Base-by-base conservation (phyloP, 2,113 vertebrate genomes). In the Paratilapia polleni region DNA sequence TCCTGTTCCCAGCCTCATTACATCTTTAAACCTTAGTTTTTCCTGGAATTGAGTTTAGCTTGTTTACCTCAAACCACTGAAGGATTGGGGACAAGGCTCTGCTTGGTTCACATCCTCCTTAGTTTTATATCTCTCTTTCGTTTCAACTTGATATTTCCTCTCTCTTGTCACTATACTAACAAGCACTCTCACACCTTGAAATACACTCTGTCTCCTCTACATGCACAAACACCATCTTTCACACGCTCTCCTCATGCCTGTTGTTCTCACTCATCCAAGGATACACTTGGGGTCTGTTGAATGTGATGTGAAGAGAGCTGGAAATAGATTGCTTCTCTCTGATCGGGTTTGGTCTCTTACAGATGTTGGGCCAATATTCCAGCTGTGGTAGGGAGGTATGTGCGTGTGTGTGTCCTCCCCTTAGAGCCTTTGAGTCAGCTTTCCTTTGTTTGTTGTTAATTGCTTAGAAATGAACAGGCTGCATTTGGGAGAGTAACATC, bases 361-460 rank as follows among this genome's bases (percentile, higher is more conserved):
- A 88, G 91, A 80, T 84, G 84, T 76, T 58, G 66, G 43, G 22
- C 20, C 80, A 82, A 60, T 38, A 26, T 83, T 84, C 83, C 88
- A 81, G 79, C 54, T 81, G 83, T 85, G 64, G n/a, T 4, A 47
- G 7, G 6, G 4, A 57, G 26, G 19, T 31, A 9, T 70, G 61
- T 17, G 56, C 3, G 7, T 80, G 31, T 66, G 70, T 49, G 31
- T 79, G 73, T 60, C 47, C 47, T 61, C 73, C 77, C 82, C 63
- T 85, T 2, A 1, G 85, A 80, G 82, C 68, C 57, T 77, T 64
- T 57, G 57, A 75, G 64, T 80, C 59, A 54, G 77, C 31, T 34
- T 70, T 88, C 84, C 77, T 88, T 92, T 92, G 88, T 91, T 91
- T 84, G 57, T 76, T 86, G 81, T 89, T 91, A 89, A 93, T 94